Evolutionary conservation across 2,888 invertebrate species (phyloP).

Genomic region (Papilio protenor): DNA sequence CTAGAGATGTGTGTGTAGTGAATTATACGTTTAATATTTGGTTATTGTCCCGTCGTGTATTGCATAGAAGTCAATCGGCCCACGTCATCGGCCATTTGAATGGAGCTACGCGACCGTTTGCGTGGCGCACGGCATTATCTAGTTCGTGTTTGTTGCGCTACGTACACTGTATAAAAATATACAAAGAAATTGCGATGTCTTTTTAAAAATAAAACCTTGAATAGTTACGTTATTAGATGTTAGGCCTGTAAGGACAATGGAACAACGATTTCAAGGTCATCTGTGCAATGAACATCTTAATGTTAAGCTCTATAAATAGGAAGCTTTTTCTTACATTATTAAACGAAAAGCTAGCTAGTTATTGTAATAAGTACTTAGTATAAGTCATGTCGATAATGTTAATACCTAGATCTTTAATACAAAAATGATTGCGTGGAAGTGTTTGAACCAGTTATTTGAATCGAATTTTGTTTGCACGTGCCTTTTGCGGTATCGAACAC

Average conservation of each 20-base stretch:
- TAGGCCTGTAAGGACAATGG: not conserved
- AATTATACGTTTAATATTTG: conserved; percentile 44
- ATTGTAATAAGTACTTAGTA: not conserved
- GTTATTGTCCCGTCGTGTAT: conserved; percentile 55
- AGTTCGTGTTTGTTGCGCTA: conserved; percentile 49
- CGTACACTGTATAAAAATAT: conserved; percentile 34
- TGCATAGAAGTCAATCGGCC: conserved; percentile 66
- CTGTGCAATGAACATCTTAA: conserved; percentile 16
- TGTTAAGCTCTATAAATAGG: not conserved
- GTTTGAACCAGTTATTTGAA: not conserved
- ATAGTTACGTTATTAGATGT: conserved; percentile 1
- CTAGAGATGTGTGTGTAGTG: conserved; percentile 13
- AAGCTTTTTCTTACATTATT: not conserved
- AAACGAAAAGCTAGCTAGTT: not conserved
- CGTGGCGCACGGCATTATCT: conserved; percentile 73
- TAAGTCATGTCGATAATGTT: not conserved
- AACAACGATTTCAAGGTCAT: conserved; percentile 12
- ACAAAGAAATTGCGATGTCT: conserved; percentile 15
- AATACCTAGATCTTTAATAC: not conserved
- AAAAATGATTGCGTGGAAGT: not conserved
- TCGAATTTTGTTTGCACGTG: not conserved
- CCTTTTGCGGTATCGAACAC: no score
- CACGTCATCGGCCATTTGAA: conserved; percentile 78
- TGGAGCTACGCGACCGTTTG: conserved; percentile 69
- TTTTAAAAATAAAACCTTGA: conserved; percentile 28